phyloP scores from a whole-genome alignment of 1,140 invertebrate species.

The Hycleus cichorii region DNA sequence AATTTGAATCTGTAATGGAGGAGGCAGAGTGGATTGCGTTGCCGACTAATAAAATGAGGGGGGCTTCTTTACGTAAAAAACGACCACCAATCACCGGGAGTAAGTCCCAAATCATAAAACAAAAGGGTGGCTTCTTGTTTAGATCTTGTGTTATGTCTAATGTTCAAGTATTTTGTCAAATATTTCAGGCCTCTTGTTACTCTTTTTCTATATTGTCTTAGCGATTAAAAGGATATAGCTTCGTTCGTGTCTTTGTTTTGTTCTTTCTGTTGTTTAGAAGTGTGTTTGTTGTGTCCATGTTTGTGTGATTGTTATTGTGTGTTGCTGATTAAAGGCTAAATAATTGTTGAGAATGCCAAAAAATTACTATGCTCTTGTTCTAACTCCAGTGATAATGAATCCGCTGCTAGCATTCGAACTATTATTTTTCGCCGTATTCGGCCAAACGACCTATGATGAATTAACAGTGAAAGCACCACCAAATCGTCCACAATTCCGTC shows the following conservation, averaged over 20 bases:
- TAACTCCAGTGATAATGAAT: slow-evolving; percentile 68
- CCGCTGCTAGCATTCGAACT: slow-evolving; percentile 89
- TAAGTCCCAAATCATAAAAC: slow-evolving; percentile 38
- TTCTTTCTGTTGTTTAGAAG: neutral
- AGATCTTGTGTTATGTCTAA: neutral
- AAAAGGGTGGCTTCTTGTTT: slow-evolving; percentile 1
- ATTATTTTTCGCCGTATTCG: slow-evolving; percentile 97
- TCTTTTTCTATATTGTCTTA: neutral
- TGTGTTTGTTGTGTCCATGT: neutral
- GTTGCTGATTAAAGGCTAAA: slow-evolving; percentile 1
- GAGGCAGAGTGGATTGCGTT: slow-evolving; percentile 19
- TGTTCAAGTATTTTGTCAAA: no score
- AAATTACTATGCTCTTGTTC: slow-evolving; percentile 9
- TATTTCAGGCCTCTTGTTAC: no score
- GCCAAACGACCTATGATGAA: slow-evolving; percentile 84
- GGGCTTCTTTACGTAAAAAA: slow-evolving; percentile 41
- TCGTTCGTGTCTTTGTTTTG: neutral
- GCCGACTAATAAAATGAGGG: slow-evolving; percentile 3
- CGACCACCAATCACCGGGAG: slow-evolving; percentile 41
- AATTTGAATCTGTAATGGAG: slow-evolving; percentile 5
- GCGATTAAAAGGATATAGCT: neutral
- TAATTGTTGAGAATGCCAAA: neutral
- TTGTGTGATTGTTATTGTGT: neutral
- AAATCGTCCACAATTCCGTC: slow-evolving; percentile 37
- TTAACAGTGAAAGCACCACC: slow-evolving; percentile 55